A percentile compares a stretch with the other conserved stretches of the same genome.
These are phyloP conservation scores for Tachyglossus aculeatus DNA, from an alignment of 2,797 vertebrate species.

Conservation along the genomic window DNA sequence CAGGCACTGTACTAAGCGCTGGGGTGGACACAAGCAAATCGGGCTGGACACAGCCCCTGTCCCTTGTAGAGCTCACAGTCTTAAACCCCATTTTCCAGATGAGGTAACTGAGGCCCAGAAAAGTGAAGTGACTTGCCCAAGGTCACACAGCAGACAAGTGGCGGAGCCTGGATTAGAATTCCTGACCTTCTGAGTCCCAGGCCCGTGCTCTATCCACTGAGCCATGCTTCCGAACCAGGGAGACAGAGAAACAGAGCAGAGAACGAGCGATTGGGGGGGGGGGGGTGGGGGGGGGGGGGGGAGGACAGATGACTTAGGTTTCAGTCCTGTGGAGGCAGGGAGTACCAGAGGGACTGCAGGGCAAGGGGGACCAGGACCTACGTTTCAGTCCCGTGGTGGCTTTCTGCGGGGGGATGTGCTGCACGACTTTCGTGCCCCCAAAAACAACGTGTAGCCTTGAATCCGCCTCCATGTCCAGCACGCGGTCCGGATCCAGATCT, in stretches of 20 bases:
- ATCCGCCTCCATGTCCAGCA: slow-evolving; percentile 87
- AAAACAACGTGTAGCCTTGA: slow-evolving; percentile 91
- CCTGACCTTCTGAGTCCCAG: too few relatives aligned
- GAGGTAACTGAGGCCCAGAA: too few relatives aligned
- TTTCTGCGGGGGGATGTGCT: slow-evolving; percentile 91
- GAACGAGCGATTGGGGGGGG: not conserved
- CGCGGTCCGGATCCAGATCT: slow-evolving; percentile 83
- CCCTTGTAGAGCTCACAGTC: too few relatives aligned
- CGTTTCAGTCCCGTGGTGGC: slow-evolving; percentile 91
- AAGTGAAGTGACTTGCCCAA: too few relatives aligned
- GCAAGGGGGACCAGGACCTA: slow-evolving; percentile 59
- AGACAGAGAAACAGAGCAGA: not conserved
- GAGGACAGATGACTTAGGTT: not conserved
- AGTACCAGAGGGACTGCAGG: rapidly evolving
- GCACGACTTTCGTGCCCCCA: slow-evolving; percentile 95
- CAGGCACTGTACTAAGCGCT: too few relatives aligned
- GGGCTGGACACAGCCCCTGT: too few relatives aligned
- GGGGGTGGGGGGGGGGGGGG: not conserved
- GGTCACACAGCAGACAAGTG: too few relatives aligned
- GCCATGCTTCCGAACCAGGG: not conserved
- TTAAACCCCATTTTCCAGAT: too few relatives aligned
- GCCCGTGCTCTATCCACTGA: too few relatives aligned
- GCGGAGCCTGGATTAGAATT: too few relatives aligned
- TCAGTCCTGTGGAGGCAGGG: not conserved
- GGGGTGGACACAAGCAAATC: too few relatives aligned